phyloP scores from a whole-genome alignment of 2,797 vertebrate genomes.

The Paedocypris micromegethes region DNA sequence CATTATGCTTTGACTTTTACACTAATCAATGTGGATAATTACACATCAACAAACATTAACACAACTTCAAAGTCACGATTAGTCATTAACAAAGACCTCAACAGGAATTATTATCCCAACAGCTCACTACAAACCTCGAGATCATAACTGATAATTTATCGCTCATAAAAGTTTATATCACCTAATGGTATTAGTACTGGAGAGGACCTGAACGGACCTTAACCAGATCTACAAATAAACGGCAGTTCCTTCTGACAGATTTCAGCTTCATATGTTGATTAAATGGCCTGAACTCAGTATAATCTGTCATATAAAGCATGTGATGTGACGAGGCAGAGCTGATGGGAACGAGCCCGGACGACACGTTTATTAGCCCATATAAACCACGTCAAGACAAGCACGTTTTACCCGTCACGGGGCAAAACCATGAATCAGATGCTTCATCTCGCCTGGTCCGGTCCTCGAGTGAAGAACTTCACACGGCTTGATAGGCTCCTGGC shows the following conservation, averaged over 20 bases:
- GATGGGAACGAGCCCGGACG: conserved; percentile 33
- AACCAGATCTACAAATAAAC: conserved; percentile 37
- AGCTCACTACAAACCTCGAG: conserved; percentile 5
- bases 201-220: conserved; percentile 29
- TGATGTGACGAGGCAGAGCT: conserved; percentile 34
- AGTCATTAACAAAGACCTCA: not conserved
- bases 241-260: conserved; percentile 40
- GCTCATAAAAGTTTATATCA: conserved; percentile 29
- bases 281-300: conserved; percentile 49
- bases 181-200: conserved; percentile 35
- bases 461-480: not conserved
- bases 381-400: conserved; percentile 32
- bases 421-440: conserved; percentile 7
- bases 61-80: conserved; percentile 3
- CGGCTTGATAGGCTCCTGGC: too few relatives aligned
- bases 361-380: conserved; percentile 40
- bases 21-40: conserved; percentile 6
- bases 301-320: conserved; percentile 46
- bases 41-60: conserved; percentile 16
- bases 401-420: conserved; percentile 21
- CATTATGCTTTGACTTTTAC: not conserved
- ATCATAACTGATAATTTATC: conserved; percentile 38
- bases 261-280: conserved; percentile 43
- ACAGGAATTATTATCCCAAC: conserved; percentile 26
- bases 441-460: conserved; percentile 4